Evolutionary conservation across 2,888 invertebrate species (phyloP), one percentile per base, ranked within the genome.

Genomic region (Acleris literana): DNA sequence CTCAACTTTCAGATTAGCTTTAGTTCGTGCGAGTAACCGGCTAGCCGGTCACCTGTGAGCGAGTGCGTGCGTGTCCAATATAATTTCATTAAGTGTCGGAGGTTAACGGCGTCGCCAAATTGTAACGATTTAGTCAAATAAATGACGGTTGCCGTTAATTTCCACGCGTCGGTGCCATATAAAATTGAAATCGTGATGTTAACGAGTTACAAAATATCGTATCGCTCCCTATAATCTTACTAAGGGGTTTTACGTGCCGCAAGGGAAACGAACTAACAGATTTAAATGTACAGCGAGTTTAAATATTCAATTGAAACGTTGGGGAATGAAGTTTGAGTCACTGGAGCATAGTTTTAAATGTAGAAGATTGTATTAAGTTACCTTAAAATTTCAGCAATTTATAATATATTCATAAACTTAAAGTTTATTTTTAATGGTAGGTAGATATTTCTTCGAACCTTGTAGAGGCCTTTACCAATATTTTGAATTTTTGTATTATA

Each of bases 151-250:
- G 74, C 77, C 74, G 79, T 76, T 80, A 81, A 82, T 84, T 81
- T 81, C 79, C 80, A 81, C 80, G 81, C 80, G 79, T 78, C 74
- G 79, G 73, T 74, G 71, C 74, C 68, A 72, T 76, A 79, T 81
- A 75, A 85, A 87, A 86, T 87, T 87, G 86, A 88, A 87, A 86
- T 86, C 86, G 87, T 87, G 87, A 79, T 76, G 83, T 82, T 86
- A 86, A 86, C 84, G 81, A 84, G 82, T 80, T 72, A 79, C 75
- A 74, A 80, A 83, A 82, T 80, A 64, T 68, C 55, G 52, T 68
- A 64, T 69, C 68, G 68, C 62, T 11, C 49, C 63, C 57, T 29
- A n/a, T 59, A 56, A 69, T 67, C 67, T 67, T 54, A 58, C 54
- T 57, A 46, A 51, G 18, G 44, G 44, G 22, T 33, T 56, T 56